Percentiles rank a stretch among this genome's conserved stretches.
These are phyloP conservation scores for Phenganax subtilis DNA, from an alignment of 92 coral and sea anemone genomes.

Conservation along the genomic window DNA sequence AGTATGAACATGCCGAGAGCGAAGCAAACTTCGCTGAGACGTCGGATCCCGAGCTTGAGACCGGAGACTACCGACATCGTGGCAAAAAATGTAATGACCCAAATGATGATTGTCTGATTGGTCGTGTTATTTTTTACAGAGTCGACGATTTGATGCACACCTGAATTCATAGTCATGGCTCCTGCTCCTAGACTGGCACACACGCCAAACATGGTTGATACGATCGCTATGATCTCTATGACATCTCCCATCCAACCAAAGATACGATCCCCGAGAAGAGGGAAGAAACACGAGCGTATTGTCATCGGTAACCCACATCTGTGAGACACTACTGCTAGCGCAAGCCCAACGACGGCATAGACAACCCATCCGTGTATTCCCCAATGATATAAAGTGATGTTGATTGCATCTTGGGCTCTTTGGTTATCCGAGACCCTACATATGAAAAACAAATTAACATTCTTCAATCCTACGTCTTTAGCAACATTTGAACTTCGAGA, in stretches of 20 bases:
- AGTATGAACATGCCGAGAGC: constrained; percentile 31
- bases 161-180: constrained; percentile 42
- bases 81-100: constrained; percentile 42
- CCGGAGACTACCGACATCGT: constrained; percentile 42
- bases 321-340: constrained; percentile 25
- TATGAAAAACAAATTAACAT: background rate
- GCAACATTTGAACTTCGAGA: no score
- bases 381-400: constrained; percentile 41
- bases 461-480: no score
- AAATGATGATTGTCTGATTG: constrained; percentile 32
- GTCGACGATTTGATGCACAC: constrained; percentile 16
- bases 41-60: constrained; percentile 42
- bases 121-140: constrained; percentile 16
- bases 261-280: constrained; percentile 51
- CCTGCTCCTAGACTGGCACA: constrained; percentile 49
- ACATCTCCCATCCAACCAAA: constrained; percentile 49
- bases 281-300: constrained; percentile 40
- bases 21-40: constrained; percentile 41
- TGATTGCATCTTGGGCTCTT: constrained; percentile 52
- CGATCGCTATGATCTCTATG: constrained; percentile 32
- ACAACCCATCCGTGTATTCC: constrained; percentile 46
- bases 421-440: constrained; percentile 52
- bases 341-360: constrained; percentile 34
- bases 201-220: constrained; percentile 44
- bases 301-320: constrained; percentile 41